A percentile compares a stretch with the other conserved stretches of the same genome.
Evolutionary conservation across 2,113 vertebrate species (phyloP).

Genomic region (Platichthys flesus): DNA sequence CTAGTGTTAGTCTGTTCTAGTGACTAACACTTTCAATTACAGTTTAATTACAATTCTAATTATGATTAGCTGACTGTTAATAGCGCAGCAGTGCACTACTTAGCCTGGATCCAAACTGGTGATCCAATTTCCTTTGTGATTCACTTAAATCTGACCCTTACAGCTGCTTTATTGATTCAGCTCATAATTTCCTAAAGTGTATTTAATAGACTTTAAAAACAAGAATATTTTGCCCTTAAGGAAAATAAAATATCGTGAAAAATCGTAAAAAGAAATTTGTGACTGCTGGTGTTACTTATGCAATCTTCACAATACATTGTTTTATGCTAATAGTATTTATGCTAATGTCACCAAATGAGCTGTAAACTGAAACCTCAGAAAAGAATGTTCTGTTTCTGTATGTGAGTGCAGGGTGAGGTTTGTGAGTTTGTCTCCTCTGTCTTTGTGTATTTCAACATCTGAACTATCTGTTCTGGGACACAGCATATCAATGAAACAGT

Average conservation of each 20-base stretch:
- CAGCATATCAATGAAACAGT: constrained; percentile 43
- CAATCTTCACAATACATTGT: too few relatives aligned
- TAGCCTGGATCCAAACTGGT: not conserved
- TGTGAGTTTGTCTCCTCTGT: constrained; percentile 1
- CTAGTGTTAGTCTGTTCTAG: not conserved
- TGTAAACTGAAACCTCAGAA: too few relatives aligned
- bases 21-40: not conserved
- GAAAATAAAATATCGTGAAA: too few relatives aligned
- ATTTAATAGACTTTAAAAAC: too few relatives aligned
- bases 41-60: not conserved
- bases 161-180: not conserved
- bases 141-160: not conserved
- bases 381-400: not conserved
- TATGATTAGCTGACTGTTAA: not conserved
- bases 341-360: too few relatives aligned
- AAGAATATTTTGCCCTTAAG: too few relatives aligned
- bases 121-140: constrained; percentile 5
- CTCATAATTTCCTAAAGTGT: not conserved
- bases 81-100: not conserved
- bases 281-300: too few relatives aligned
- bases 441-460: constrained; percentile 15
- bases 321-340: too few relatives aligned
- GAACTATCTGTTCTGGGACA: constrained; percentile 55
- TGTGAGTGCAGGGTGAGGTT: not conserved
- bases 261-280: too few relatives aligned